Conservation (phyloP, 2,113 vertebrate genomes). For the Myotis davidii region DNA sequence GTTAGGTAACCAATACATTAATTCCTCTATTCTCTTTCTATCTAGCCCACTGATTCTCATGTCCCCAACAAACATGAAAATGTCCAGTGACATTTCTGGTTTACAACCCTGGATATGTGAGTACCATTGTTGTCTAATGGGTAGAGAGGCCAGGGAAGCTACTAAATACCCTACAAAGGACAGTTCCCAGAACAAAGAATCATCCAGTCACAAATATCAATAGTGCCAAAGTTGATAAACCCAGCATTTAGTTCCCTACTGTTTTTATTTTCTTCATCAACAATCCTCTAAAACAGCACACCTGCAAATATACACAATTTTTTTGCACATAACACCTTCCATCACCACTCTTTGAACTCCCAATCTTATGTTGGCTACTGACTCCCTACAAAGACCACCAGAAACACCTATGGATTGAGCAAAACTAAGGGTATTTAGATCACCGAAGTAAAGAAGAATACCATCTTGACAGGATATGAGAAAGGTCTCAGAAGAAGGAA, state of each 20-base stretch:
- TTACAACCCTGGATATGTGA: background rate
- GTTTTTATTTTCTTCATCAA: background rate
- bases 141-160: background rate
- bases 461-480: background rate
- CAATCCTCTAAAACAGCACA: background rate
- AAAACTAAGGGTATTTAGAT: background rate
- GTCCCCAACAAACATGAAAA: background rate
- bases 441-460: background rate
- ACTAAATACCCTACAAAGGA: background rate
- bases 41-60: background rate
- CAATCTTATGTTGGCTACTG: background rate
- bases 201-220: background rate
- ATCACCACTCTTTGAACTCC: background rate
- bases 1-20: background rate
- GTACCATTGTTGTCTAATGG: background rate
- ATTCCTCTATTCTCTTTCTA: background rate
- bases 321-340: background rate
- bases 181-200: background rate
- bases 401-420: background rate
- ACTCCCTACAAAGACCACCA: background rate
- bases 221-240: background rate
- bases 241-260: background rate
- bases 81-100: background rate
- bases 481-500: background rate
- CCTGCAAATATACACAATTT: background rate